Percentiles rank a stretch among this genome's conserved stretches.
Conservation (phyloP, 2,888 invertebrate genomes). For the Gari tellinella region DNA sequence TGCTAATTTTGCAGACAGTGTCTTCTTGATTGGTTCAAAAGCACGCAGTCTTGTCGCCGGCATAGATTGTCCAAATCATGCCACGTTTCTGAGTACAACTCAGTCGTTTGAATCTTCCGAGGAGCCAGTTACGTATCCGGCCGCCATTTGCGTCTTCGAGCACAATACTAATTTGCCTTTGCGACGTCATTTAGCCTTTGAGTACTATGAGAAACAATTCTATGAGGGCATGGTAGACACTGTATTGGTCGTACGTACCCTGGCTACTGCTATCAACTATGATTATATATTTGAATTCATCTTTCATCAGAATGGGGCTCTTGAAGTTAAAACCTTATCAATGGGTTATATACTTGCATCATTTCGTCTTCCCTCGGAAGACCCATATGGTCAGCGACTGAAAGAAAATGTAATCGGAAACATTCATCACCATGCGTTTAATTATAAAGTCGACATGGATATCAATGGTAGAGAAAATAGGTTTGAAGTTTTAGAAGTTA, state of each 20-base stretch:
- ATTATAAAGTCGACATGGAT: slow-evolving; percentile 76
- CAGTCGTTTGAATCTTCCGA: slow-evolving; percentile 51
- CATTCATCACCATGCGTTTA: slow-evolving; percentile 77
- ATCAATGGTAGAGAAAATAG: slow-evolving; percentile 75
- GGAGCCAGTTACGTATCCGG: slow-evolving; percentile 37
- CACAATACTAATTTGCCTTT: slow-evolving; percentile 74
- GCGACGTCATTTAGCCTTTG: slow-evolving; percentile 65
- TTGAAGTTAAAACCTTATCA: slow-evolving; percentile 69
- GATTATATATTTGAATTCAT: slow-evolving; percentile 79
- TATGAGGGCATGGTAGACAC: slow-evolving; percentile 74
- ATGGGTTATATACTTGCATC: slow-evolving; percentile 75
- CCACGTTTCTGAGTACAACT: slow-evolving; percentile 68
- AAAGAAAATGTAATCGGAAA: slow-evolving; percentile 69
- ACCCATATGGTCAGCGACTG: slow-evolving; percentile 68
- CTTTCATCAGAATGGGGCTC: slow-evolving; percentile 76
- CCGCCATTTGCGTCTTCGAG: slow-evolving; percentile 78
- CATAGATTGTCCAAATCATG: slow-evolving; percentile 77
- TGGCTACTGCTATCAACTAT: slow-evolving; percentile 74
- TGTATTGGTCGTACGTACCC: slow-evolving; percentile 70
- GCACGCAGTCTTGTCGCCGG: slow-evolving; percentile 73
- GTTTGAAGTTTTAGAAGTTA: slow-evolving; percentile 74
- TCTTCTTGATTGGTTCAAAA: slow-evolving; percentile 66
- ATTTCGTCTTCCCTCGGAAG: slow-evolving; percentile 47
- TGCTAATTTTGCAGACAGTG: slow-evolving; percentile 73
- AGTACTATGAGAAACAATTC: slow-evolving; percentile 37